phyloP scores from a whole-genome alignment of 2,113 vertebrate genomes.

The Panthera tigris region DNA sequence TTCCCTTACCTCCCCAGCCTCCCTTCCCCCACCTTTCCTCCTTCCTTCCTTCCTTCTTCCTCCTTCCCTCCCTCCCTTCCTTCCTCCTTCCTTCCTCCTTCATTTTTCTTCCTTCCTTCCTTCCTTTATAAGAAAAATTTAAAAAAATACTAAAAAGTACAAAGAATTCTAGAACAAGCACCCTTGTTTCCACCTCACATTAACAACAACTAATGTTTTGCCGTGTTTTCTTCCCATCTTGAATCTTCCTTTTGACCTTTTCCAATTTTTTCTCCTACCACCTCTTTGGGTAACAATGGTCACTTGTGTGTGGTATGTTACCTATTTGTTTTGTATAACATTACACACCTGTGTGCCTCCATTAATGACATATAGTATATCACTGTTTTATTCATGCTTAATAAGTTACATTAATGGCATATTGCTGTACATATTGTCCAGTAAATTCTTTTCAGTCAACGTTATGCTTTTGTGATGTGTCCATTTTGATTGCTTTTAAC shows the following conservation, averaged over 20 bases:
- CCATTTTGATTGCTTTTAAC: background rate
- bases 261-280: background rate
- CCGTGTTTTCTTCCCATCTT: background rate
- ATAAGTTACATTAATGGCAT: background rate
- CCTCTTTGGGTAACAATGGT: background rate
- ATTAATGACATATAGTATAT: background rate
- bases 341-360: background rate
- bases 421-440: background rate
- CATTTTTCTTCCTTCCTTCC: background rate
- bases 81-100: accelerated
- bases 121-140: background rate
- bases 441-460: background rate
- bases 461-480: background rate
- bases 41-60: background rate
- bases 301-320: background rate
- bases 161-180: background rate
- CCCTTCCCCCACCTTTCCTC: too few species aligned
- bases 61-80: background rate
- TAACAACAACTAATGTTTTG: background rate
- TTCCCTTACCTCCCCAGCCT: background rate
- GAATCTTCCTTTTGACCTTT: background rate
- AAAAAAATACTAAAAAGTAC: background rate
- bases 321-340: background rate
- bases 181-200: background rate
- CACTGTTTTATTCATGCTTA: background rate